Conservation (phyloP, 2,888 invertebrate genomes). For the Oegoconia quadripuncta region DNA sequence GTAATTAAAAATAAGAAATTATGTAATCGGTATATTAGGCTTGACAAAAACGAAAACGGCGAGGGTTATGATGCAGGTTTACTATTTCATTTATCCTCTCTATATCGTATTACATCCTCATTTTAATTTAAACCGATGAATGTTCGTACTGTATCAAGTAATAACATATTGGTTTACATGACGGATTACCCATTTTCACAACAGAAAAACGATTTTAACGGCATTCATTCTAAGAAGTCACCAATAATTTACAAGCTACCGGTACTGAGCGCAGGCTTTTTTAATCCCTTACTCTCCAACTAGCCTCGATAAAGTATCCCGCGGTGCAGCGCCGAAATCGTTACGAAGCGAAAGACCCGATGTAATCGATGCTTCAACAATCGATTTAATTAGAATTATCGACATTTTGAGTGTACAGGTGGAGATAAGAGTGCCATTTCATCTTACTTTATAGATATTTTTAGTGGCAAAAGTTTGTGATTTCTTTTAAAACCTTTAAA, state of each 20-base stretch:
- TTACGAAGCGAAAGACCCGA: conserved; percentile 45
- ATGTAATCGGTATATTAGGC: too few relatives aligned
- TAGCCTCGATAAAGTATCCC: conserved; percentile 34
- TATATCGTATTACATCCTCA: too few relatives aligned
- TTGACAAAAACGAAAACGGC: too few relatives aligned
- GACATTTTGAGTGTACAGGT: conserved; percentile 51
- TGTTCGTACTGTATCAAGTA: too few relatives aligned
- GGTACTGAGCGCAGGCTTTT: conserved; percentile 38
- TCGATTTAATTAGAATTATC: conserved; percentile 73
- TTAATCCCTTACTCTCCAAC: conserved; percentile 20
- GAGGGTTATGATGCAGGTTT: too few relatives aligned
- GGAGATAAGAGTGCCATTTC: conserved; percentile 20
- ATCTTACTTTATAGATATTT: conserved; percentile 11
- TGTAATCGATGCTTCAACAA: conserved; percentile 72
- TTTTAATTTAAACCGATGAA: too few relatives aligned
- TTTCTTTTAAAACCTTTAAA: too few relatives aligned
- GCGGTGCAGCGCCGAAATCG: conserved; percentile 57
- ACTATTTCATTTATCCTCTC: too few relatives aligned
- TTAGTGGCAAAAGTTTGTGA: too few relatives aligned
- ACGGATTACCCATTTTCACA: conserved; percentile 14
- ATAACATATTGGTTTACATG: too few relatives aligned
- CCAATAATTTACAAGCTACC: conserved; percentile 52
- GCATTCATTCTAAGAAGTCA: conserved; percentile 33
- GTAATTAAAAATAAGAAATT: too few relatives aligned
- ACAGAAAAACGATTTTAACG: conserved; percentile 6